A percentile compares a stretch with the other conserved stretches of the same genome.
phyloP scores from a whole-genome alignment of 2,113 vertebrate species.

The Cyphomyrus discorhynchus region DNA sequence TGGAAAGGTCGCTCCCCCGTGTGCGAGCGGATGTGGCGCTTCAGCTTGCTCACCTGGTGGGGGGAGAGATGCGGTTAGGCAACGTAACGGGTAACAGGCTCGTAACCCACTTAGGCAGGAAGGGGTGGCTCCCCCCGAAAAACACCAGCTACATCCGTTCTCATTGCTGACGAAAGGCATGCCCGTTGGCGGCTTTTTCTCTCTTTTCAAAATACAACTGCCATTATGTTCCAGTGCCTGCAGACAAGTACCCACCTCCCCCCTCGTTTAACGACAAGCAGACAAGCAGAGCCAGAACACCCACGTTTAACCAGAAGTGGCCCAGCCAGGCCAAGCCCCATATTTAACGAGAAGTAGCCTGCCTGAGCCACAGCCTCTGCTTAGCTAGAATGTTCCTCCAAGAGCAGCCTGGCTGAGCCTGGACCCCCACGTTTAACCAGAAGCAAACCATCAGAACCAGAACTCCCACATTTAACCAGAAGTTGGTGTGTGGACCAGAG shows the following conservation, averaged over 20 bases:
- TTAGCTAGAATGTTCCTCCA: not conserved
- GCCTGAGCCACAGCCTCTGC: not conserved
- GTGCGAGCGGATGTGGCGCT: conserved; percentile 95
- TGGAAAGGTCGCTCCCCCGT: conserved; percentile 96
- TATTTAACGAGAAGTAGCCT: not conserved
- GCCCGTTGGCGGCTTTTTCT: not conserved
- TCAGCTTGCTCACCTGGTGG: conserved; percentile 91
- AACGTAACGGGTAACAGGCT: not conserved
- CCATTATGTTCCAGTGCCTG: not conserved
- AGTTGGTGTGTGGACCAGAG: not conserved
- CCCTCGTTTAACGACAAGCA: not conserved
- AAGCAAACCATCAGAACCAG: not conserved
- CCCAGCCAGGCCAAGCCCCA: not conserved
- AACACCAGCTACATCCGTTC: not conserved
- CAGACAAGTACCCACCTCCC: not conserved
- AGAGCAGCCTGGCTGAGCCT: not conserved
- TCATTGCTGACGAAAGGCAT: not conserved
- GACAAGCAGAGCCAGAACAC: not conserved
- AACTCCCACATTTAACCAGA: not conserved
- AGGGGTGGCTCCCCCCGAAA: not conserved
- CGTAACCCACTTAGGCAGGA: not conserved
- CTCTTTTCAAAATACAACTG: not conserved
- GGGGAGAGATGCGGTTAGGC: conserved; percentile 22
- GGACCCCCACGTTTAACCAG: not conserved
- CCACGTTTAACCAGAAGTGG: not conserved